Evolutionary conservation across 2,113 vertebrate species (phyloP).

Genomic region (Aleadryas rufinucha): DNA sequence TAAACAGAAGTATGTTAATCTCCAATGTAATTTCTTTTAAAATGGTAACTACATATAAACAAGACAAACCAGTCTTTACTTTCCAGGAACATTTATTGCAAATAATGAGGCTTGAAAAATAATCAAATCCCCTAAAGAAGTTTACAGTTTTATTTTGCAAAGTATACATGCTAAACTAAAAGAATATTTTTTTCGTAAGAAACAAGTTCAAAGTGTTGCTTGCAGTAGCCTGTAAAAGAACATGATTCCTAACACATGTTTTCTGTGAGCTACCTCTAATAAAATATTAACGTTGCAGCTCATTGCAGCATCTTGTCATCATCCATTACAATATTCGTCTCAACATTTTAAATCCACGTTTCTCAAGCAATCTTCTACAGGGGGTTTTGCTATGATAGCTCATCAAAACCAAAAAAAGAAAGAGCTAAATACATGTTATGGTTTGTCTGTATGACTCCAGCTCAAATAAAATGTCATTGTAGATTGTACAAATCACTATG

Average conservation of each 20-base stretch:
- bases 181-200: background rate
- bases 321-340: background rate
- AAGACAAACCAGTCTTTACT: background rate
- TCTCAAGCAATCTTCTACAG: slow-evolving; percentile 34
- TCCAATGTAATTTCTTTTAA: background rate
- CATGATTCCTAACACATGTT: background rate
- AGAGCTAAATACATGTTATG: slow-evolving; percentile 57
- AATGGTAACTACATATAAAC: background rate
- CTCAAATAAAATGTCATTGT: slow-evolving; percentile 72
- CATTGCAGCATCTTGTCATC: slow-evolving; percentile 41
- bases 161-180: background rate
- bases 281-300: background rate
- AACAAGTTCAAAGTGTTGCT: background rate
- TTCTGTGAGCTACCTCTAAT: background rate
- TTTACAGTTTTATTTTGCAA: background rate
- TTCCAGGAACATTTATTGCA: background rate
- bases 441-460: slow-evolving; percentile 57
- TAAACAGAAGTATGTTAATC: background rate
- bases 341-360: slow-evolving; percentile 19
- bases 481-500: slow-evolving; percentile 70
- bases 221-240: background rate
- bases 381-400: slow-evolving; percentile 3
- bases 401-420: slow-evolving; percentile 39
- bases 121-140: background rate
- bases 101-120: background rate